These are phyloP conservation scores for Linnaemya vulpina DNA, from an alignment of 2,888 invertebrate genomes.

Conservation along the genomic window DNA sequence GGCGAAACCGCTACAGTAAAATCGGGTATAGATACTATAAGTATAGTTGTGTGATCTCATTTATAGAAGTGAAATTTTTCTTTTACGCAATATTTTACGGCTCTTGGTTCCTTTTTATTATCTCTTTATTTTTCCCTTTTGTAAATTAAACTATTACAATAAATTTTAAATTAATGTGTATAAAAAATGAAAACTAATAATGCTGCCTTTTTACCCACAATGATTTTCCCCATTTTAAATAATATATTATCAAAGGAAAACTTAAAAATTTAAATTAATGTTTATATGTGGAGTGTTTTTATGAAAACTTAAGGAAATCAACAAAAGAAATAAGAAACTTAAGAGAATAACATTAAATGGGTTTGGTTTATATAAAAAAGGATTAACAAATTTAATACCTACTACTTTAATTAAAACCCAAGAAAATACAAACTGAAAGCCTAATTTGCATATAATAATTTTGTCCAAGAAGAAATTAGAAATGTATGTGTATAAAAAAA, in stretches of 20 bases:
- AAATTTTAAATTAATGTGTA: slow-evolving; percentile 25
- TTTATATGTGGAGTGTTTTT: slow-evolving; percentile 31
- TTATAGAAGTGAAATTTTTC: not conserved
- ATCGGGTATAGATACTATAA: no score
- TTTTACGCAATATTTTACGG: not conserved
- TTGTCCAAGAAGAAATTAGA: slow-evolving; percentile 10
- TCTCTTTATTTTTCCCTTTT: slow-evolving; percentile 7
- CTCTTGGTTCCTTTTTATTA: not conserved
- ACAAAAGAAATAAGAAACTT: slow-evolving; percentile 67
- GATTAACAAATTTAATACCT: slow-evolving; percentile 45
- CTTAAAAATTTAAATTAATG: slow-evolving; percentile 48
- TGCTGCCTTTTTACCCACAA: slow-evolving; percentile 63
- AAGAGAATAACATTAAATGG: slow-evolving; percentile 38
- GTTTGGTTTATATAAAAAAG: not conserved
- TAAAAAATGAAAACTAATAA: slow-evolving; percentile 59
- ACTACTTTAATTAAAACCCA: slow-evolving; percentile 37
- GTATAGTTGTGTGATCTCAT: no score
- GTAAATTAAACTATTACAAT: slow-evolving; percentile 47
- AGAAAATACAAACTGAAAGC: slow-evolving; percentile 66
- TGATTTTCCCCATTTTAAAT: not conserved
- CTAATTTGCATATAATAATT: slow-evolving; percentile 45
- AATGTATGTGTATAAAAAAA: slow-evolving; percentile 28
- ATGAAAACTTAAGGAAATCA: slow-evolving; percentile 69
- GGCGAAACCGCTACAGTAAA: no score
- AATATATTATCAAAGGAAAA: slow-evolving; percentile 26